Evolutionary conservation across 1,140 invertebrate species (phyloP), one percentile per base, ranked within the genome.

Genomic region (Hermetia illucens): DNA sequence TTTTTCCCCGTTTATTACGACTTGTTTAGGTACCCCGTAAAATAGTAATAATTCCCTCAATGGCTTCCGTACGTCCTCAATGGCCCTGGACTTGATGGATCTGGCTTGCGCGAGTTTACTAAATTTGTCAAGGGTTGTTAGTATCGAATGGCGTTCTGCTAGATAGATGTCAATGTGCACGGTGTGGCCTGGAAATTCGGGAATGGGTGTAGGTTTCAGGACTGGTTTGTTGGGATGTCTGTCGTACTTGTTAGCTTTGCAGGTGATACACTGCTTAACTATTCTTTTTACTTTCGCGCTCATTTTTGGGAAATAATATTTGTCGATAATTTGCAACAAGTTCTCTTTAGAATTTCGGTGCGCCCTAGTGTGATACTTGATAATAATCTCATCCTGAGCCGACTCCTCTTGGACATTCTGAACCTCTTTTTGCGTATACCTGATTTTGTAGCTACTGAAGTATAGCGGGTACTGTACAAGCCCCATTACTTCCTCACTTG

Each of bases 61-160:
- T 8, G 40, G 36, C 3, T 30, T 8, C 20, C 31, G 38, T 20
- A 45, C 3, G n/a, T 45, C 32, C 40, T 43, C 22, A 12, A 38
- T 9, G 10, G 41, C 41, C 34, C 37, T 43, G 25, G 44, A 45
- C 12, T 43, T 45, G 8, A 45, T 2, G 8, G 38, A 18, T 15
- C 38, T 38, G 12, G 35, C 16, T 38, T 43, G 38, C 0, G 35
- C 41, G 21, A 38, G 40, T 32, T 45, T 45, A 8, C 41, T 43
- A 20, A 45, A 45, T 34, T 45, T 45, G 21, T 43, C 41, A 17
- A 45, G 38, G 8, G 38, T 38, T 4, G 38, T 43, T n/a, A 45
- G 34, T 6, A 43, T 18, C 36, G 31, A 3, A 5, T 38, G 2
- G 21, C 27, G 34, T 29, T 40, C 8, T 4, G 38, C 36, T n/a